Percentiles rank a stretch among this genome's conserved stretches.
Evolutionary conservation across 2,888 invertebrate genomes (phyloP).

Genomic region (Lochmaea capreae): DNA sequence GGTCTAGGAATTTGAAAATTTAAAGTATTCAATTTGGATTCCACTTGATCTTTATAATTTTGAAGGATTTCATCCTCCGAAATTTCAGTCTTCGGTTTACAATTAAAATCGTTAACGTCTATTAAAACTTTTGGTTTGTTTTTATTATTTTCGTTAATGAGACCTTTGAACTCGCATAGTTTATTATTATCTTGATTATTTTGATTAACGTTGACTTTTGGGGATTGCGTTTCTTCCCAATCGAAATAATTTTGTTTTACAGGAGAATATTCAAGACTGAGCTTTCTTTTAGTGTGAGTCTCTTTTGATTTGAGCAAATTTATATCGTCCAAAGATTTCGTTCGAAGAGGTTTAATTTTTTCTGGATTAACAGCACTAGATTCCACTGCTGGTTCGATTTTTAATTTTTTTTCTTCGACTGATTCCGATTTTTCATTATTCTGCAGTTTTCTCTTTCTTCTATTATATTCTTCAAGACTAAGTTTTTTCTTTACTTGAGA

Average conservation of each 20-base stretch:
- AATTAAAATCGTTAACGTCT: constrained; percentile 51
- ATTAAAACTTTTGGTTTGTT: constrained; percentile 49
- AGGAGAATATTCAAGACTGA: constrained; percentile 36
- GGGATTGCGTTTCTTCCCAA: constrained; percentile 55
- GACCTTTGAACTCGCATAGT: constrained; percentile 48
- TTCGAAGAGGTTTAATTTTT: constrained; percentile 32
- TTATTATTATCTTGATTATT: constrained; percentile 42
- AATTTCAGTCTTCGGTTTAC: constrained; percentile 32
- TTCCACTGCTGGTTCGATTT: constrained; percentile 21
- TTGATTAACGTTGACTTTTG: constrained; percentile 37
- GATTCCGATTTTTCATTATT: constrained; percentile 3
- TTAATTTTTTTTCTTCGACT: constrained; percentile 37
- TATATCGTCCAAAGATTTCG: constrained; percentile 45
- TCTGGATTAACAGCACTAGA: constrained; percentile 10
- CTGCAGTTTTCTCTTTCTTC: constrained; percentile 51
- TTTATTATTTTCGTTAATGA: constrained; percentile 44
- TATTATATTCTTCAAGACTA: constrained; percentile 56
- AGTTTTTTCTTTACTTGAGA: constrained; percentile 47
- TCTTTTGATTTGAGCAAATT: constrained; percentile 38
- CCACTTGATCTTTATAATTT: constrained; percentile 57
- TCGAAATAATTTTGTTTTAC: constrained; percentile 45
- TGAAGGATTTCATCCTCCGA: constrained; percentile 52
- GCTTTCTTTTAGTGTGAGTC: constrained; percentile 31
- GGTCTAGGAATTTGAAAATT: constrained; percentile 56
- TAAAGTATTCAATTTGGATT: constrained; percentile 57